Percentiles rank a stretch among this genome's conserved stretches.
Evolutionary conservation across 2,888 invertebrate genomes (phyloP).

Genomic region (Falcaria lacertinaria): DNA sequence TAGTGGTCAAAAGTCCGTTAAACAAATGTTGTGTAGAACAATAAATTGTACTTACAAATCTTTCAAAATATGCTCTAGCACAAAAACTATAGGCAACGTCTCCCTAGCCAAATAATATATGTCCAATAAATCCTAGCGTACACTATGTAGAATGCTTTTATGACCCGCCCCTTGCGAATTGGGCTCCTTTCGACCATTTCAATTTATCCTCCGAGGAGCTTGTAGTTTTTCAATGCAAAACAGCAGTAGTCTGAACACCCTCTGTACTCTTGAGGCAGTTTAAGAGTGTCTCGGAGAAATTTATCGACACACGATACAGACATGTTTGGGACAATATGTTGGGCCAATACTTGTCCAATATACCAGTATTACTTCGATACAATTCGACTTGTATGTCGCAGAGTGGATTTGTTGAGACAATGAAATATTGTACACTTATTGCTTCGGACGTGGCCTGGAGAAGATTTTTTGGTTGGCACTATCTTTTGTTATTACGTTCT

Average conservation of each 20-base stretch:
- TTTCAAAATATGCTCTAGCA: too few species aligned
- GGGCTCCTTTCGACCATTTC: slow-evolving; percentile 61
- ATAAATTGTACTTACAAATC: too few species aligned
- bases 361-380: slow-evolving; percentile 6
- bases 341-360: slow-evolving; percentile 27
- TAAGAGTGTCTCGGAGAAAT: slow-evolving; percentile 56
- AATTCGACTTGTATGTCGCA: slow-evolving; percentile 1
- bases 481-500: neutral
- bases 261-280: slow-evolving; percentile 31
- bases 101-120: slow-evolving; percentile 17
- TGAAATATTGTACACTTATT: neutral
- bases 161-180: slow-evolving; percentile 49
- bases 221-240: slow-evolving; percentile 70
- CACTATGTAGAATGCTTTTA: slow-evolving; percentile 33
- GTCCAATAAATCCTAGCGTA: slow-evolving; percentile 37
- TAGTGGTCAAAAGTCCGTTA: too few species aligned
- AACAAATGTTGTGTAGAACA: too few species aligned
- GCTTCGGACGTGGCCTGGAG: neutral
- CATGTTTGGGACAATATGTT: slow-evolving; percentile 41
- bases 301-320: slow-evolving; percentile 57
- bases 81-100: neutral
- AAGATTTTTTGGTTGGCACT: neutral
- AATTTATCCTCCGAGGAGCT: slow-evolving; percentile 54
- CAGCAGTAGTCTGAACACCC: slow-evolving; percentile 37
- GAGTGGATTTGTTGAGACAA: neutral